phyloP scores from a whole-genome alignment of 2,888 invertebrate species.

The Branchinecta sandiegonensis region DNA sequence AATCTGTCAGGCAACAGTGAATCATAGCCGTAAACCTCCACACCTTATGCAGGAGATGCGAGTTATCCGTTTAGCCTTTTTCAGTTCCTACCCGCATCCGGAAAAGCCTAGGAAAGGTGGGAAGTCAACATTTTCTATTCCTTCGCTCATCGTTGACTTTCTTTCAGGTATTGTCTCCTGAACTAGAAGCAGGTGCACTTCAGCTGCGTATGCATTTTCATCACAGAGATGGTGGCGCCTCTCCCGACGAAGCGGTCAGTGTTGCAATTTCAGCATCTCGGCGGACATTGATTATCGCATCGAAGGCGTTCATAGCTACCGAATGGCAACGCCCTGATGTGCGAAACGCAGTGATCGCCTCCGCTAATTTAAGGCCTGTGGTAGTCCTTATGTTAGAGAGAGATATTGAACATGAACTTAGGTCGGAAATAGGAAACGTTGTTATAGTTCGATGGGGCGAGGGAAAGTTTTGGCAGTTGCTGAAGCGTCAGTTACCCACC shows the following conservation, averaged over 20 bases:
- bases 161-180: not conserved
- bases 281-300: constrained; percentile 73
- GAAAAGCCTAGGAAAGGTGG: too few relatives aligned
- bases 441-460: constrained; percentile 5
- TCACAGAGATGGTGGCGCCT: constrained; percentile 44
- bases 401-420: not conserved
- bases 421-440: constrained; percentile 7
- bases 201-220: constrained; percentile 7
- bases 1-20: too few relatives aligned
- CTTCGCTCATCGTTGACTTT: not conserved
- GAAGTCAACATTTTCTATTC: not conserved
- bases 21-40: too few relatives aligned
- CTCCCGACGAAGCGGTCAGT: constrained; percentile 79
- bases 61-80: too few relatives aligned
- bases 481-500: not conserved
- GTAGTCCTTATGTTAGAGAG: not conserved
- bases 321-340: constrained; percentile 61
- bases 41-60: too few relatives aligned
- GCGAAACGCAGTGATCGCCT: not conserved
- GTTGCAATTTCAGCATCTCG: constrained; percentile 82
- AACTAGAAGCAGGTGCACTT: constrained; percentile 3
- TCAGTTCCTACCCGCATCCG: too few relatives aligned
- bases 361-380: not conserved
- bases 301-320: constrained; percentile 81
- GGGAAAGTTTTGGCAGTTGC: not conserved